Percentiles rank a stretch among this genome's conserved stretches.
phyloP scores from a whole-genome alignment of 1,140 invertebrate species.

The Ganaspis sp. region DNA sequence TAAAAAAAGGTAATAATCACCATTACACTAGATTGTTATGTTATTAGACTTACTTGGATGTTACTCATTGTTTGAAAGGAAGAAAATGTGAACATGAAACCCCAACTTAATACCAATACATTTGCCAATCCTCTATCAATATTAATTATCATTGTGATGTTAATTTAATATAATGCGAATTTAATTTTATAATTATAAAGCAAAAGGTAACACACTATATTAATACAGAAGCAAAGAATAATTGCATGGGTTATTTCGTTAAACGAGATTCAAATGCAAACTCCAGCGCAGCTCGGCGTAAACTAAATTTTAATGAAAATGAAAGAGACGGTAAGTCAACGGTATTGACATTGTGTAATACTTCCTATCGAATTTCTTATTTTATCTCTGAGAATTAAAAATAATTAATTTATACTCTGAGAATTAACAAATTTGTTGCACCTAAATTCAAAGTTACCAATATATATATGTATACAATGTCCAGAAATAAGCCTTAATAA shows the following conservation, averaged over 20 bases:
- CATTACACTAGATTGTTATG: no score
- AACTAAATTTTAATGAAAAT: slow-evolving; percentile 11
- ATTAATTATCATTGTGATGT: slow-evolving; percentile 62
- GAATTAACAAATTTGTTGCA: background rate
- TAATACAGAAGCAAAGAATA: background rate
- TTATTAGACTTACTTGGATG: slow-evolving; percentile 86
- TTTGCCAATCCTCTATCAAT: slow-evolving; percentile 86
- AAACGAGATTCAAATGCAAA: background rate
- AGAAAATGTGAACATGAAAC: slow-evolving; percentile 96
- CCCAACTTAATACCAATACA: slow-evolving; percentile 89
- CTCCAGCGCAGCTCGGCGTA: slow-evolving; percentile 3
- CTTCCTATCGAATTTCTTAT: background rate
- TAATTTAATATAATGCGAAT: background rate
- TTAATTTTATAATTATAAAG: background rate
- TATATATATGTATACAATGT: no score
- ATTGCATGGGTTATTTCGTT: background rate
- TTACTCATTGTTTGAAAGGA: slow-evolving; percentile 96
- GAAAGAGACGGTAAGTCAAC: background rate
- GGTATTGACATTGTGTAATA: background rate
- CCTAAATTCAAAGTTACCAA: background rate
- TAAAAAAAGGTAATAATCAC: no score
- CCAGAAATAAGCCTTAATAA: no score
- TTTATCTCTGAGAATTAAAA: no score
- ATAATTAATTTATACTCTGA: background rate
- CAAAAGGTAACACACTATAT: background rate